Evolutionary conservation across 1,140 invertebrate species (phyloP), one percentile per base, ranked within the genome.

Genomic region (Zaprionus tsacasi): DNA sequence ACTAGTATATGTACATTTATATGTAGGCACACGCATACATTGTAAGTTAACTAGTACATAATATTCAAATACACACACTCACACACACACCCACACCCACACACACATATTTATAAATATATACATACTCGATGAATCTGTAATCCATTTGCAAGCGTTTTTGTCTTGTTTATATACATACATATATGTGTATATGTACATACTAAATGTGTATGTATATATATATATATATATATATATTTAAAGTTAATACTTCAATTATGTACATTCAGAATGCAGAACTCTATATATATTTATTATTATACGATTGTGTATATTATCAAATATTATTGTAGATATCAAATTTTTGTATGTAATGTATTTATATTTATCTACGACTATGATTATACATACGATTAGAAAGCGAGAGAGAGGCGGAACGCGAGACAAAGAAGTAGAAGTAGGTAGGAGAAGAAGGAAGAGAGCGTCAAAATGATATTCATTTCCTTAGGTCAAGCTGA

Each of bases 261-360:
- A 82, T 82, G 83, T 86, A 82, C 76, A 82, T 82, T 79, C 69
- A 64, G 45, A 76, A 82, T 52, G 72, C 61, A 45, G 57, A 74
- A 77, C 68, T 78, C 63, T 64, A 50, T 50, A 50, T 83, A 74
- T 66, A 78, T 79, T 64, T 81, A 35, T 35, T 71, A 75, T 69
- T 72, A 78, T 76, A 61, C 75, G 33, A 70, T 68, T 88, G 73
- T 87, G 82, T 75, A 88, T 72, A 72, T 72, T 72, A 76, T 60
- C 59, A 72, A 59, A 61, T 80, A 81, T 87, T 79, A 82, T 74
- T 87, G 83, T 87, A 88, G 83, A 82, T 82, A 87, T 77, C 78
- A 59, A 82, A 77, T 74, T 87, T 82, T 87, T 88, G 79, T 79
- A 87, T 82, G 82, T 81, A 79, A 87, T 78, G 67, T 79, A 81